These are phyloP conservation scores for Dendrolimus houi DNA, from an alignment of 2,888 invertebrate genomes.

Conservation along the genomic window DNA sequence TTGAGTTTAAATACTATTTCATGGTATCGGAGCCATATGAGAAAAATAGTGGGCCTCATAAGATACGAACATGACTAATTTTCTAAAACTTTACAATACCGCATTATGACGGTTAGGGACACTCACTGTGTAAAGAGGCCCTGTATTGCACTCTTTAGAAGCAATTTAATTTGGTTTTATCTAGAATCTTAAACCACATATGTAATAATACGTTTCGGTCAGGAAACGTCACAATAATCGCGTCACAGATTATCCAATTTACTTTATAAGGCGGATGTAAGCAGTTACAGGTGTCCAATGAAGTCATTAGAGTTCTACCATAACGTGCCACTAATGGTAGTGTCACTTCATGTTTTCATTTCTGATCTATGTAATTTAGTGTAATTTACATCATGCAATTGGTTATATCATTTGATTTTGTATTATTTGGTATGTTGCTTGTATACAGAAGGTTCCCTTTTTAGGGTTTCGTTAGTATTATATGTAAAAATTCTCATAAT, in stretches of 20 bases:
- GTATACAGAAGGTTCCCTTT: no score
- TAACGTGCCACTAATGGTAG: background rate
- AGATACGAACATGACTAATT: no score
- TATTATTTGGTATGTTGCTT: no score
- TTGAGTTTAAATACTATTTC: no score
- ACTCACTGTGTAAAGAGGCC: no score
- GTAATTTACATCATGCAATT: background rate
- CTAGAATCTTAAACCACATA: background rate
- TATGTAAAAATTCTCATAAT: no score
- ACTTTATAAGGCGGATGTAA: background rate
- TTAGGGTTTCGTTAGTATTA: no score
- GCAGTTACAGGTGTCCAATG: background rate
- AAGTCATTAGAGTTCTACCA: background rate
- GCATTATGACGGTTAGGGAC: no score
- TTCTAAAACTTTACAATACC: no score
- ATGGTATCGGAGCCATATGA: no score
- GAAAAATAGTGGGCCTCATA: no score
- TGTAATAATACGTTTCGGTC: background rate
- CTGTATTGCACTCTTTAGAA: no score
- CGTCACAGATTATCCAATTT: background rate
- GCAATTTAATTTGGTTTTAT: background rate
- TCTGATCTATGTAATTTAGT: background rate
- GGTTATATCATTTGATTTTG: background rate
- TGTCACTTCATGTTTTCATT: background rate
- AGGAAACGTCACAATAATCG: background rate